These are phyloP conservation scores for Oscheius sp. DNA, from an alignment of 2,888 invertebrate species.

Conservation along the genomic window DNA sequence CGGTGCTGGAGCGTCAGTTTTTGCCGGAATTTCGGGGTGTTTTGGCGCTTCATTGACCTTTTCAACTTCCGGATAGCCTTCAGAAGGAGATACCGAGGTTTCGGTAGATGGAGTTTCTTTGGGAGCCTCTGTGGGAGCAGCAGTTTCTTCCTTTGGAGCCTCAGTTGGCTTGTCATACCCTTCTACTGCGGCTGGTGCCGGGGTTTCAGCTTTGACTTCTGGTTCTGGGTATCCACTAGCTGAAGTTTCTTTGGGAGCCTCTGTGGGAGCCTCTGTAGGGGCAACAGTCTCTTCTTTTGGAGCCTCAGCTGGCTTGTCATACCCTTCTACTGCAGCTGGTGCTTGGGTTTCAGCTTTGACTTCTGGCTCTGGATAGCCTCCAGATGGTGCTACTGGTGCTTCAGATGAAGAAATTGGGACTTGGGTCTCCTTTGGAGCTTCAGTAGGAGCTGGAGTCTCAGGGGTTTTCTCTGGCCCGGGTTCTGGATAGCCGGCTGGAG, in stretches of 20 bases:
- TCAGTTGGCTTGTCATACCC: neutral
- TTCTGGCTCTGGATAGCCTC: neutral
- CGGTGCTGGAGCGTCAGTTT: neutral
- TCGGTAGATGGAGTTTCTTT: conserved; percentile 4
- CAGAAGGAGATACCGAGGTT: neutral
- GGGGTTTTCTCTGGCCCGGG: conserved; percentile 26
- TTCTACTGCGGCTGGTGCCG: neutral
- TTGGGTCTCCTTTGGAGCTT: neutral
- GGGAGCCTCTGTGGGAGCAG: neutral
- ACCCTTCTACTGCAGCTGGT: neutral
- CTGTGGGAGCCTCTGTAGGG: conserved; percentile 34
- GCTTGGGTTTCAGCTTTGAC: neutral
- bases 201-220: too few species aligned
- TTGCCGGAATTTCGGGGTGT: neutral
- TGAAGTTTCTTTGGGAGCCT: conserved; percentile 53
- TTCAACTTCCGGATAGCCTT: neutral
- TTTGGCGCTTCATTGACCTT: neutral
- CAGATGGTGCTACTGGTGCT: neutral
- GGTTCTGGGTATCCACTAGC: conserved; percentile 31
- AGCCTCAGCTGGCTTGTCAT: neutral
- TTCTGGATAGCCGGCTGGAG: conserved; percentile 5
- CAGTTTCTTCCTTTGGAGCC: neutral
- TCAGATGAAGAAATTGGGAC: neutral
- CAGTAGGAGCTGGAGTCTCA: conserved; percentile 9
- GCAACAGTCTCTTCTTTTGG: neutral